Base-by-base conservation (phyloP, 2,888 invertebrate species). In the Scaptomyza parva region DNA sequence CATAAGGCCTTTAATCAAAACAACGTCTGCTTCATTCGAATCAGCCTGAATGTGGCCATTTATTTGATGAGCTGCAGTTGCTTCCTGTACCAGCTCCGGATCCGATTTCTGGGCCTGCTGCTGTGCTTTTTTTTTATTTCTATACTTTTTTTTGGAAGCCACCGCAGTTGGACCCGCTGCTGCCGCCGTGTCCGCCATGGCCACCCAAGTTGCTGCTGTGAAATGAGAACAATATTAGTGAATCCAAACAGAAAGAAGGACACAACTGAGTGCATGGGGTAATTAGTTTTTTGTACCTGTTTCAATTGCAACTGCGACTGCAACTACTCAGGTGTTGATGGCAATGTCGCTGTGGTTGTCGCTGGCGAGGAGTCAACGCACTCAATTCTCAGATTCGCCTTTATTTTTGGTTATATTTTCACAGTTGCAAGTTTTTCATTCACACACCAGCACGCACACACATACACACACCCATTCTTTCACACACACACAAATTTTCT, bases 331-430 rank as follows among this genome's bases (percentile, higher is more conserved):
- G 67, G 54, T 61, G 39, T 57, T 54, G 47, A 47, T 57, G 60
- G 51, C 30, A 51, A 47, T 33, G 39, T 53, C 18, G 26, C 17
- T 44, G 45, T 39, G 20, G 41, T 22, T 65, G 53, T 54, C 35
- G 50, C 44, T 45, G 65, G 26, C 40, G 50, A 33, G 47, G 48
- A 68, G 71, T 69, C 71, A 78, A 73, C 59, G 76, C 44, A 67
- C 66, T 74, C 40, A 37, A 63, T 28, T 11, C 28, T 62, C 50
- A 44, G 41, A 40, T 53, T 61, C 17, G 48, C 37, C 67, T 70
- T 79, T 72, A 85, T 82, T 82, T 82, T 83, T 82, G 81, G 86
- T 85, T 82, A 82, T 82, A 85, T 85, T 78, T 82, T 85, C 72
- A 72, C 86, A 77, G 80, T 83, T 77, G 80, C 86, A 61, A 64